phyloP scores from a whole-genome alignment of 2,113 vertebrate genomes.

The human region GRCh38 chr5:161488501-161489000 shows the following conservation, averaged over 20 bases:
- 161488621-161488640: conserved; percentile 63
- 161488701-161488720: conserved; percentile 53
- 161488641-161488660: conserved; percentile 72
- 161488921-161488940: conserved; percentile 58
- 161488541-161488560: conserved; percentile 57
- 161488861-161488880: neutral
- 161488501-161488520: conserved; percentile 14
- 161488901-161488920: neutral
- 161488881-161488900: conserved; percentile 11
- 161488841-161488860: neutral
- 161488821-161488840: neutral
- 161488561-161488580: conserved; percentile 59
- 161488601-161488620: conserved; percentile 72
- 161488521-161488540: conserved; percentile 19
- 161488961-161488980: conserved; percentile 28
- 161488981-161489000: conserved; percentile 10
- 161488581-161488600: conserved; percentile 41
- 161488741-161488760: conserved; percentile 60
- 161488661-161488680: conserved; percentile 77
- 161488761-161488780: conserved; percentile 40
- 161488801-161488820: conserved; percentile 42
- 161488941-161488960: neutral
- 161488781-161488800: conserved; percentile 25
- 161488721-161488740: neutral
- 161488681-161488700: conserved; percentile 54